These are phyloP conservation scores for Apotomis betuletana DNA, from an alignment of 2,888 invertebrate species.

Conservation along the genomic window DNA sequence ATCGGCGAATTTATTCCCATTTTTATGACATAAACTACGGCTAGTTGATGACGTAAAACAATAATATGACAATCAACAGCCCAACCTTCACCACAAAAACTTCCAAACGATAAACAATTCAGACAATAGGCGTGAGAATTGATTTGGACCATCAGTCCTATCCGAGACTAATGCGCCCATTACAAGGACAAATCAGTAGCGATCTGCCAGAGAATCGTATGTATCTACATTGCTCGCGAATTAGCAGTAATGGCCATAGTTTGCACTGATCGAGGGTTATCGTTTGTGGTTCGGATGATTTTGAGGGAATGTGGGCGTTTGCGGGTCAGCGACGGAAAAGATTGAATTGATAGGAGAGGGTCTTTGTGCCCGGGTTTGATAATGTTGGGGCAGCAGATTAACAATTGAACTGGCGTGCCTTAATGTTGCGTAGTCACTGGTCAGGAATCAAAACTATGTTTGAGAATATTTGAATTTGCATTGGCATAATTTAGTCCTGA, in stretches of 20 bases:
- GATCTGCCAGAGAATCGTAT: conserved; percentile 55
- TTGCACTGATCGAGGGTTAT: conserved; percentile 41
- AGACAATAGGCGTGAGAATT: conserved; percentile 49
- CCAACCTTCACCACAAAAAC: conserved; percentile 25
- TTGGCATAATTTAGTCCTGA: too few relatives aligned
- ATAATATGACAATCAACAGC: background rate
- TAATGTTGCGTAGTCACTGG: too few relatives aligned
- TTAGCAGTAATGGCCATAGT: conserved; percentile 58
- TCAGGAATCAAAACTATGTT: too few relatives aligned
- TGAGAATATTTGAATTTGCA: too few relatives aligned
- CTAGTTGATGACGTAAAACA: background rate
- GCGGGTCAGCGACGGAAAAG: conserved; percentile 14
- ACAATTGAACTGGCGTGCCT: too few relatives aligned
- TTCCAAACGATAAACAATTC: conserved; percentile 44
- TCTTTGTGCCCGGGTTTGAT: background rate
- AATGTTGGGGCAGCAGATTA: too few relatives aligned
- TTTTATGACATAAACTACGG: too few relatives aligned
- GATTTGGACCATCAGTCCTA: conserved; percentile 47
- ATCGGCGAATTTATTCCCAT: too few relatives aligned
- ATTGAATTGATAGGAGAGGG: background rate
- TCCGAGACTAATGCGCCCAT: conserved; percentile 54
- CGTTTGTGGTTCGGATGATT: conserved; percentile 34
- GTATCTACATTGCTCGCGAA: conserved; percentile 59
- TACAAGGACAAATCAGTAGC: conserved; percentile 59
- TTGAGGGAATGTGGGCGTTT: conserved; percentile 22